Percentiles rank a stretch among this genome's conserved stretches.
phyloP scores from a whole-genome alignment of 2,888 invertebrate species.

The Parelbella ahira region DNA sequence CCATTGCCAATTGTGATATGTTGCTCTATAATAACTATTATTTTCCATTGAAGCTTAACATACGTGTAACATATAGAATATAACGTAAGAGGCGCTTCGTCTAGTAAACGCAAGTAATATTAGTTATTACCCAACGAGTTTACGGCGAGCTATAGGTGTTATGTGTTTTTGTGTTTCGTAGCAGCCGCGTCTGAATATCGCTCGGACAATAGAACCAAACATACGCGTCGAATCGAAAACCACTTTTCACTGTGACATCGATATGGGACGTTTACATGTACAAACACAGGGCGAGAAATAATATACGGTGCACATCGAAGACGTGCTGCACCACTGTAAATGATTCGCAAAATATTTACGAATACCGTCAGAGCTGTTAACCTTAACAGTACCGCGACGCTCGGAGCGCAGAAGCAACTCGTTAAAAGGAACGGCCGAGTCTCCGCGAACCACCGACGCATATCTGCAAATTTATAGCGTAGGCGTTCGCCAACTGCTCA shows the following conservation, averaged over 20 bases:
- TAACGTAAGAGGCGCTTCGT: not conserved
- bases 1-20: not conserved
- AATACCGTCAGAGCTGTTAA: slow-evolving; percentile 59
- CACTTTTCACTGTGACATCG: slow-evolving; percentile 58
- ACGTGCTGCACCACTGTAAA: slow-evolving; percentile 13
- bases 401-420: slow-evolving; percentile 27
- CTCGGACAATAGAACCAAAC: slow-evolving; percentile 70
- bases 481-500: slow-evolving; percentile 36
- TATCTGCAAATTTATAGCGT: slow-evolving; percentile 43
- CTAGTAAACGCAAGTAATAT: slow-evolving; percentile 5
- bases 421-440: slow-evolving; percentile 41
- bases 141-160: slow-evolving; percentile 32
- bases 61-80: not conserved
- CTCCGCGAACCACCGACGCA: slow-evolving; percentile 47
- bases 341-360: slow-evolving; percentile 56
- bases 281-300: slow-evolving; percentile 28
- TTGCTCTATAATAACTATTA: too few species aligned
- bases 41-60: too few species aligned
- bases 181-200: slow-evolving; percentile 55
- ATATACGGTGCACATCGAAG: slow-evolving; percentile 7
- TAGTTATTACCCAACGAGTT: slow-evolving; percentile 29
- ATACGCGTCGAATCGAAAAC: slow-evolving; percentile 64
- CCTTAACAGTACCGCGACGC: slow-evolving; percentile 44
- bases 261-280: slow-evolving; percentile 41
- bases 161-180: slow-evolving; percentile 57